A percentile compares a stretch with the other conserved stretches of the same genome.
These are phyloP conservation scores for Osedax frankpressi DNA, from an alignment of 2,888 invertebrate species.

Conservation along the genomic window DNA sequence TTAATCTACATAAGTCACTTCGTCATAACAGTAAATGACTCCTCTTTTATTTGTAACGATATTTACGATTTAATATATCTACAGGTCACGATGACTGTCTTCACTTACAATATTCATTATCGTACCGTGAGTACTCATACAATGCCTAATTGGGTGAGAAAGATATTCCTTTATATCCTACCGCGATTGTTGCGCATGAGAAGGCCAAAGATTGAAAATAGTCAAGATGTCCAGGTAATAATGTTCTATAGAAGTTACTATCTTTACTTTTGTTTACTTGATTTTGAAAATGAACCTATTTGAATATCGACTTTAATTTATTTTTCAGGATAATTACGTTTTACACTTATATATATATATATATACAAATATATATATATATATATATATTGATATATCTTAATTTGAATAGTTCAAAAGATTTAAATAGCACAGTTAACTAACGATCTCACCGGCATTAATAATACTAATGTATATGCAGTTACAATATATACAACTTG, in stretches of 20 bases:
- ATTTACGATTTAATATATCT: too few relatives aligned
- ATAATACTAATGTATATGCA: not conserved
- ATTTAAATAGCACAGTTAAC: too few relatives aligned
- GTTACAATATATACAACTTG: slow-evolving; percentile 28
- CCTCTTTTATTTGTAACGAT: too few relatives aligned
- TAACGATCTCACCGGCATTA: not conserved
- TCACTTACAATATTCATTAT: slow-evolving; percentile 67
- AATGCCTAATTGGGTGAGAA: slow-evolving; percentile 94
- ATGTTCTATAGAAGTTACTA: not conserved
- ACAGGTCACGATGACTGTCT: slow-evolving; percentile 34
- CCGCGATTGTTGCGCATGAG: slow-evolving; percentile 83
- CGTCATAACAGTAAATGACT: too few relatives aligned
- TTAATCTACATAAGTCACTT: too few relatives aligned
- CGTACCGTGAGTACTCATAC: slow-evolving; percentile 93
- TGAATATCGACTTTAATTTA: not conserved
- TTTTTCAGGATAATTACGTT: not conserved
- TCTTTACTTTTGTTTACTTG: not conserved
- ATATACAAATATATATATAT: not conserved
- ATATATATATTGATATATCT: not conserved
- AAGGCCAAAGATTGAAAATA: slow-evolving; percentile 53
- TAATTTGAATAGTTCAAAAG: too few relatives aligned
- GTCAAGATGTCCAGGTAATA: slow-evolving; percentile 27
- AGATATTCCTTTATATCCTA: slow-evolving; percentile 82
- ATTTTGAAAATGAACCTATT: not conserved
- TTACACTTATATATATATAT: not conserved